phyloP scores from a whole-genome alignment of 2,797 vertebrate species.

The Peromyscus nudipes region DNA sequence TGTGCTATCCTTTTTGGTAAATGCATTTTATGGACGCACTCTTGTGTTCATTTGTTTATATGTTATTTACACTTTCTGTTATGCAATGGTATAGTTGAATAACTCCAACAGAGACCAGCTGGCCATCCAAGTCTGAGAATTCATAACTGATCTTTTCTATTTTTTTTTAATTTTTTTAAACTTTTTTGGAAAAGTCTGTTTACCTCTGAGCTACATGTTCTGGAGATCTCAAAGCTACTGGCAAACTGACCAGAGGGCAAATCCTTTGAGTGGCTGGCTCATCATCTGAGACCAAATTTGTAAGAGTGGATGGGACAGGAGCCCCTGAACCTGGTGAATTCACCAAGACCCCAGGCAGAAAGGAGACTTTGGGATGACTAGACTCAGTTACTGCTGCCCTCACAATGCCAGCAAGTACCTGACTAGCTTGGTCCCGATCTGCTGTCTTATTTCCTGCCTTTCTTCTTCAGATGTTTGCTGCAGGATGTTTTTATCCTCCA shows the following conservation, averaged over 20 bases:
- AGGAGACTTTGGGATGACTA: not conserved
- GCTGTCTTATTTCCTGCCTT: conserved; percentile 95
- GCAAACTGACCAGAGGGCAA: not conserved
- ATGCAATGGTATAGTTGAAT: not conserved
- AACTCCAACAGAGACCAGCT: not conserved
- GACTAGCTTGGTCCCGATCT: conserved; percentile 97
- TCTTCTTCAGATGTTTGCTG: conserved; percentile 96
- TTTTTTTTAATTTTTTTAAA: not conserved
- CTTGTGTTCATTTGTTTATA: not conserved
- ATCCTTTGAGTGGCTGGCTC: conserved; percentile 3
- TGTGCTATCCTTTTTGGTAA: not conserved
- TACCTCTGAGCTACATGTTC: not conserved
- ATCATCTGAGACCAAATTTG: not conserved
- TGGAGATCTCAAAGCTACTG: not conserved
- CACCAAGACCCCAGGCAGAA: not conserved
- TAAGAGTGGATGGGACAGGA: not conserved
- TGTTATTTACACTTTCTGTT: not conserved
- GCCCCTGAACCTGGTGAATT: not conserved
- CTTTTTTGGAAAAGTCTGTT: not conserved
- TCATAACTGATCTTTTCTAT: not conserved
- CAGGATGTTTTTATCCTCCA: conserved; percentile 99
- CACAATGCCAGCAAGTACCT: conserved; percentile 89
- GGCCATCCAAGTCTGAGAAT: not conserved
- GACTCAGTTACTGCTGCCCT: not conserved
- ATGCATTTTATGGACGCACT: not conserved